Conservation (phyloP, 2,888 invertebrate genomes). For the Blastobasis adustella region DNA sequence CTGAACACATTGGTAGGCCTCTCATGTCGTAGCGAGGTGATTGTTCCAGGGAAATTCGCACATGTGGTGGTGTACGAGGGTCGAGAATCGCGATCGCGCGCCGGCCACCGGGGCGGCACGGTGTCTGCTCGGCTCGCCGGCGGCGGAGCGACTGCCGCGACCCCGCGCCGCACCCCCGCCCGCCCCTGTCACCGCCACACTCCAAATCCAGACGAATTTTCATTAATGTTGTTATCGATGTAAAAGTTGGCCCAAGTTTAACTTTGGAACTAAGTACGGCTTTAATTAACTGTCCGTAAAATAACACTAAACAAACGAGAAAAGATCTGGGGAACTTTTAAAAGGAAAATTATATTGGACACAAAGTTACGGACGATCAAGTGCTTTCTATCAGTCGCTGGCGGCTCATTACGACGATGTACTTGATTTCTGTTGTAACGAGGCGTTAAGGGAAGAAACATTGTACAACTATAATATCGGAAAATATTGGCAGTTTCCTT, state of each 20-base stretch:
- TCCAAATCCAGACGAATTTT: slow-evolving; percentile 67
- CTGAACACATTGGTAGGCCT: slow-evolving; percentile 38
- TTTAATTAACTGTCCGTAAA: slow-evolving; percentile 70
- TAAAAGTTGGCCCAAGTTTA: slow-evolving; percentile 64
- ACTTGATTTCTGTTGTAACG: slow-evolving; percentile 28
- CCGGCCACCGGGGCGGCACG: slow-evolving; percentile 38
- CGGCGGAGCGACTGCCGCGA: slow-evolving; percentile 30
- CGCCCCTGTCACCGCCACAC: slow-evolving; percentile 56
- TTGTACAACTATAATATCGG: neutral
- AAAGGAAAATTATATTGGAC: no score
- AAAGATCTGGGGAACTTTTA: slow-evolving; percentile 26
- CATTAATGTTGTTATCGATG: slow-evolving; percentile 72
- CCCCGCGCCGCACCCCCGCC: slow-evolving; percentile 39
- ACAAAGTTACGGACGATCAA: no score
- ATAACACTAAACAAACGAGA: slow-evolving; percentile 49
- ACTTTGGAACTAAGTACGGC: slow-evolving; percentile 47
- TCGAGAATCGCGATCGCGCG: slow-evolving; percentile 38
- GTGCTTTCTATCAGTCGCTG: slow-evolving; percentile 10
- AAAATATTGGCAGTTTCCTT: no score
- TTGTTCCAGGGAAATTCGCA: slow-evolving; percentile 27
- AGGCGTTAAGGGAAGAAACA: neutral
- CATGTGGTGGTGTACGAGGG: slow-evolving; percentile 14
- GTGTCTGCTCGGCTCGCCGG: slow-evolving; percentile 45
- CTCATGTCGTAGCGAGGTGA: slow-evolving; percentile 17
- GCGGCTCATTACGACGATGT: slow-evolving; percentile 23